Evolutionary conservation across 2,888 invertebrate genomes (phyloP).

Genomic region (Athrips mouffetella): DNA sequence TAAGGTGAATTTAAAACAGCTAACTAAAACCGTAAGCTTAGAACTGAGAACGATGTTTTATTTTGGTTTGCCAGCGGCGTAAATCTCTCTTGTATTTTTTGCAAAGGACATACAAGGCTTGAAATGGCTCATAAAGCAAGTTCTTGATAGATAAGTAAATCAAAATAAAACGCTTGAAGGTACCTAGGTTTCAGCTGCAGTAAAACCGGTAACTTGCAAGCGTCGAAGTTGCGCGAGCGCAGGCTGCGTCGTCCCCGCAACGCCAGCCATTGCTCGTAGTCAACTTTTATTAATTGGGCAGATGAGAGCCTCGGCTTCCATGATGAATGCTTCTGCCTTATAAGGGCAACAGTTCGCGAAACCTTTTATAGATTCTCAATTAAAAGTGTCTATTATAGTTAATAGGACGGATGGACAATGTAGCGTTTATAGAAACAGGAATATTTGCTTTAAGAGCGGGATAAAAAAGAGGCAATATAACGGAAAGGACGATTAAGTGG

Average conservation of each 20-base stretch:
- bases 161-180: slow-evolving; percentile 71
- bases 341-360: slow-evolving; percentile 71
- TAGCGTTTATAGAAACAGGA: slow-evolving; percentile 67
- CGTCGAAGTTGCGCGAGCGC: too few relatives aligned
- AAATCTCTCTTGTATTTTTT: slow-evolving; percentile 10
- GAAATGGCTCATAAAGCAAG: slow-evolving; percentile 15
- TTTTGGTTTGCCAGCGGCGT: background rate
- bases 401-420: slow-evolving; percentile 66
- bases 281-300: slow-evolving; percentile 79
- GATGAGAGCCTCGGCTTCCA: slow-evolving; percentile 73
- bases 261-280: slow-evolving; percentile 68
- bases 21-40: slow-evolving; percentile 6
- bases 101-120: slow-evolving; percentile 6
- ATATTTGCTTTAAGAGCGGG: slow-evolving; percentile 73
- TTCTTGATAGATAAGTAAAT: slow-evolving; percentile 65
- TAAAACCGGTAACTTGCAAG: slow-evolving; percentile 67
- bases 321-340: slow-evolving; percentile 73
- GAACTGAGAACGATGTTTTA: background rate
- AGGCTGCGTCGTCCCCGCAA: slow-evolving; percentile 41
- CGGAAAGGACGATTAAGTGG: slow-evolving; percentile 77
- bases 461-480: slow-evolving; percentile 75
- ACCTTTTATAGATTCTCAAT: slow-evolving; percentile 79
- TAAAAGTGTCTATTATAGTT: slow-evolving; percentile 77
- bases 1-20: slow-evolving; percentile 9
- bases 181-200: slow-evolving; percentile 64